phyloP scores from a whole-genome alignment of 2,888 invertebrate genomes.

The Galerucella calmariensis region DNA sequence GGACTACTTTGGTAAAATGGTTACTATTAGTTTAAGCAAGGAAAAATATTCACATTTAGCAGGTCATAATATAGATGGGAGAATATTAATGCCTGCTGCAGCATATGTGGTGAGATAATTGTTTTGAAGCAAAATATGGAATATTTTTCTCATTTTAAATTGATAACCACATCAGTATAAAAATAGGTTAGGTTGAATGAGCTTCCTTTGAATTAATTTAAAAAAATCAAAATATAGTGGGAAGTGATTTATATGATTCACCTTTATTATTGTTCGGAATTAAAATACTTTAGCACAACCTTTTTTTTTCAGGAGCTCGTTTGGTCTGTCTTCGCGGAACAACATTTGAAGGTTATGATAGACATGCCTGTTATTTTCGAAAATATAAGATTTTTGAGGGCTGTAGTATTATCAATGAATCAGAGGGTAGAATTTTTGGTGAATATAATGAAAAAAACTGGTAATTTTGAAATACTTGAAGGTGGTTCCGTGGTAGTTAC shows the following conservation, averaged over 20 bases:
- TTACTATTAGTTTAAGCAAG: constrained; percentile 74
- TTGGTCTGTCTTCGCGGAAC: constrained; percentile 68
- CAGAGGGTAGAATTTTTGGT: constrained; percentile 53
- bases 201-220: too few species aligned
- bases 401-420: constrained; percentile 67
- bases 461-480: constrained; percentile 64
- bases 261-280: too few species aligned
- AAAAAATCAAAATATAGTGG: too few species aligned
- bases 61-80: constrained; percentile 54
- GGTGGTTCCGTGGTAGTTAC: constrained; percentile 75
- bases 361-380: constrained; percentile 69
- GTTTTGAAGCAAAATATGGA: not conserved
- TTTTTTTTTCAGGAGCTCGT: constrained; percentile 57
- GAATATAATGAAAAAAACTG: constrained; percentile 52
- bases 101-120: constrained; percentile 59
- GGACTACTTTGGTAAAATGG: constrained; percentile 80
- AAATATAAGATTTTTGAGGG: constrained; percentile 69
- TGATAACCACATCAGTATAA: too few species aligned
- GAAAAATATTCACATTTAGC: constrained; percentile 41
- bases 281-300: too few species aligned
- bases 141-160: too few species aligned
- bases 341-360: constrained; percentile 57
- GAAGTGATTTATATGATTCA: too few species aligned
- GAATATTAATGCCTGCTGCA: constrained; percentile 71
- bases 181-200: too few species aligned